These are phyloP conservation scores for Ispidina lecontei DNA, from an alignment of 2,797 vertebrate species.

Conservation along the genomic window DNA sequence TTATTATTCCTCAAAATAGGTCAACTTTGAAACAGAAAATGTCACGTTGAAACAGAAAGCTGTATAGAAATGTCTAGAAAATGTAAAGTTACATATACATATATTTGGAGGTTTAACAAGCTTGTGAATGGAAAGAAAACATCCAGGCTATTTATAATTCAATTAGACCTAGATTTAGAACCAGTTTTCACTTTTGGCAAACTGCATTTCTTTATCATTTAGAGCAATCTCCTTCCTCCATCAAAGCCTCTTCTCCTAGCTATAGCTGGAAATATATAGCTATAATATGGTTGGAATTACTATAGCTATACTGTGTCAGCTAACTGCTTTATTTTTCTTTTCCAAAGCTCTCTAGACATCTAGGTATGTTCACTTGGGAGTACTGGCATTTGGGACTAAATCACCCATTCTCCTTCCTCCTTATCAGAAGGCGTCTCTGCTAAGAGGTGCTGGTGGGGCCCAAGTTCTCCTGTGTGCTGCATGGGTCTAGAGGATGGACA, in stretches of 20 bases:
- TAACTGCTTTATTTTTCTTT: slow-evolving; percentile 15
- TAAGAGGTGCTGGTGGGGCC: neutral
- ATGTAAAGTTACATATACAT: neutral
- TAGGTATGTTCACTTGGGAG: neutral
- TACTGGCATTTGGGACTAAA: neutral
- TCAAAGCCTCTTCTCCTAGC: slow-evolving; percentile 5
- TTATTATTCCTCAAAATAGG: neutral
- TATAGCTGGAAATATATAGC: slow-evolving; percentile 8
- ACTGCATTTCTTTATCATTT: slow-evolving; percentile 45
- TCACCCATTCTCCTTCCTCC: neutral
- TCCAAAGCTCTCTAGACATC: neutral
- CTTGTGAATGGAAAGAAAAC: slow-evolving; percentile 8
- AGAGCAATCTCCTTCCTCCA: slow-evolving; percentile 24
- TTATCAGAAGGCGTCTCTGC: neutral
- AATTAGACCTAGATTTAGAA: slow-evolving; percentile 62
- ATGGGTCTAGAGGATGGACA: neutral
- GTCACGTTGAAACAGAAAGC: neutral
- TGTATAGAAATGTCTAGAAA: slow-evolving; percentile 27
- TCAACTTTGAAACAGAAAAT: slow-evolving; percentile 4
- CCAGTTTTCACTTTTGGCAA: neutral
- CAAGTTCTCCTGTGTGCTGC: fast-evolving
- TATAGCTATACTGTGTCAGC: neutral
- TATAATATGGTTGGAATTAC: neutral
- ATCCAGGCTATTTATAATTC: slow-evolving; percentile 41
- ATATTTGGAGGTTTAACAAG: slow-evolving; percentile 22